Percentiles rank a stretch among this genome's conserved stretches.
phyloP scores from a whole-genome alignment of 2,888 invertebrate genomes.

The Oscheius sp. region DNA sequence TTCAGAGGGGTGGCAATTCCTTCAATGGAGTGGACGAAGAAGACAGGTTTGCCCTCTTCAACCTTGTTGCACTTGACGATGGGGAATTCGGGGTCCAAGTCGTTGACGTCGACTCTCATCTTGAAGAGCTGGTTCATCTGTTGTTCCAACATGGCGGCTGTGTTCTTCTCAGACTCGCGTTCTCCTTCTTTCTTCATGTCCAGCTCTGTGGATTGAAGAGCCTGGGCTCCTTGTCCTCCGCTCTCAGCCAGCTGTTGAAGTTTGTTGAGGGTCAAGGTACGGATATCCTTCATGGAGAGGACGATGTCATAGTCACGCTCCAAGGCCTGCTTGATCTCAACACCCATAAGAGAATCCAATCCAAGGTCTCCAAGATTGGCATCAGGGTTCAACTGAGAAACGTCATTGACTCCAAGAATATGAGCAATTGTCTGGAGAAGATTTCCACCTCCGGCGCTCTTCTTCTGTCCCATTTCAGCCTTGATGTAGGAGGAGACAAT shows the following conservation, averaged over 20 bases:
- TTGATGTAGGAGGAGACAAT: conserved; percentile 73
- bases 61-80: conserved; percentile 70
- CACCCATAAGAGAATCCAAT: conserved; percentile 98
- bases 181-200: conserved; percentile 69
- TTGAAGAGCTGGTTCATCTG: conserved; percentile 73
- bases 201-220: conserved; percentile 67
- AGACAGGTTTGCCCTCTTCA: conserved; percentile 72
- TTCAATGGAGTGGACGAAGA: conserved; percentile 87
- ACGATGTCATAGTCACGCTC: conserved; percentile 84
- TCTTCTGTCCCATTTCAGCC: conserved; percentile 69
- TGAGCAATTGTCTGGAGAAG: conserved; percentile 72
- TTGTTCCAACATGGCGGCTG: conserved; percentile 69
- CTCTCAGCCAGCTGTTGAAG: conserved; percentile 78
- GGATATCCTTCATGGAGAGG: conserved; percentile 82
- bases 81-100: conserved; percentile 74
- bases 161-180: conserved; percentile 68
- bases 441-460: conserved; percentile 74
- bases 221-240: conserved; percentile 65
- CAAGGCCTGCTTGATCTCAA: conserved; percentile 86
- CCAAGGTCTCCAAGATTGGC: conserved; percentile 91
- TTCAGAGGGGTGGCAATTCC: conserved; percentile 77
- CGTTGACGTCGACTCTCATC: conserved; percentile 75
- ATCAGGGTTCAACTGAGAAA: conserved; percentile 82
- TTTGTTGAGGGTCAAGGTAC: conserved; percentile 82
- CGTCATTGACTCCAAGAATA: conserved; percentile 84